Base-by-base conservation (phyloP, 2,797 vertebrate genomes). In the Echeneis naucrates region DNA sequence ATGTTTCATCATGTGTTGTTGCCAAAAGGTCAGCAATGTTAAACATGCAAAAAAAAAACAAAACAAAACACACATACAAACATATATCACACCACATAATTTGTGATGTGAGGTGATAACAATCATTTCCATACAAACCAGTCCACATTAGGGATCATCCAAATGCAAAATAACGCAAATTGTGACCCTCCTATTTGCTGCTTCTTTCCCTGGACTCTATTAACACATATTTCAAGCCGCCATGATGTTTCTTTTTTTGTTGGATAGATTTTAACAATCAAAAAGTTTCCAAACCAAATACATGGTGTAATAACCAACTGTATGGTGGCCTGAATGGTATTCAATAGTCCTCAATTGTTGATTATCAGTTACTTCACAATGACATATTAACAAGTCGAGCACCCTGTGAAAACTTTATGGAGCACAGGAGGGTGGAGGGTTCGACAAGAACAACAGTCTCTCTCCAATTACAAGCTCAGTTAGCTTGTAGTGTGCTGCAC, bases 151-250 rank as follows among this genome's bases (percentile, higher is more conserved):
- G 50, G 51, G 24, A 45, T 16, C n/a, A 14, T 30, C 17, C 24
- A 54, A 50, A 77, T 37, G 56, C 21, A 74, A 64, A 71, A 27
- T 27, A 70, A 54, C 45, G 8, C 8, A 45, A 67, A 65, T 30
- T 17, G 23, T 30, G 40, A 13, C 23, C 35, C 19, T 0, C 27
- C 19, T 6, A 8, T 0, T 1, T 37, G n/a, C 17, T 40, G 42
- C 23, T 24, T 24, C 21, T 16, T 55, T 59, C 2, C 21, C 21
- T 21, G 9, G 21, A 12, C 19, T n/a, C 21, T 26, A 13, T 12
- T 35, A 21, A 58, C 32, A 38, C 44, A 75, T 56, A 48, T 23
- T 42, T 54, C 5, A 21, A 32, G 42, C 26, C 16, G 32, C 13
- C 13, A 2, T 54, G n/a, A 66, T 19, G 5, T 17, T 45, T 19